Base-by-base conservation (phyloP, 2,888 invertebrate species). In the Tholera decimalis region DNA sequence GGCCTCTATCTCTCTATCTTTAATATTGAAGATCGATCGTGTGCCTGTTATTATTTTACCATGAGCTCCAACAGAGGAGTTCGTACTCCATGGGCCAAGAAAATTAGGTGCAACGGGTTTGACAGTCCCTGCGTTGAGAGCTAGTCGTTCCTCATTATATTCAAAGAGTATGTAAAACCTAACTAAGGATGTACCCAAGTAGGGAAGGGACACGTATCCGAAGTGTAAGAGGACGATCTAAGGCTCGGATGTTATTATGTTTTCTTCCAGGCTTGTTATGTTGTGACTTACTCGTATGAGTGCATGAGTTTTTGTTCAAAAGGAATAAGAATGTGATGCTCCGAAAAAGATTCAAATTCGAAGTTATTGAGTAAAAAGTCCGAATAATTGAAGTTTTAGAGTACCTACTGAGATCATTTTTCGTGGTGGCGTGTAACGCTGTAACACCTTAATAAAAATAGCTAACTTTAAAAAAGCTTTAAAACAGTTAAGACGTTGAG, bases 101-200 rank as follows among this genome's bases (percentile, higher is more conserved):
- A 44, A 44, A 64, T 67, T 67, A 33, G 30, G 15, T 39, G 57
- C 33, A 57, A 9, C 24, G 30, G 13, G 28, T 46, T 15, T 39
- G 20, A 47, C 24, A 33, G 18, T 20, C 37, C 26, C 7, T 64
- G 44, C 20, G 4, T 39, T 46, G 39, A 65, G 24, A 47, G 33
- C 46, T 26, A 20, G 44, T 24, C 20, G n/a, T 56, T 30, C n/a
- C 13, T 20, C 11, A 15, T 69, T 68, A 65, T 39, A 22, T 33
- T 69, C n/a, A n/a, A n/a, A n/a, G n/a, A n/a, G 46, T 39, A 9
- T 15, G n/a, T n/a, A n/a, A n/a, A n/a, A 22, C 8, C 15, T 4
- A 30, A 33, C 13, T 65, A 58, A 47, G 59, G 26, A 58, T 41
- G 59, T 58, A 22, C 11, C 30, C n/a, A 33, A 37, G 37, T 39